Percentiles rank a stretch among this genome's conserved stretches.
phyloP scores from a whole-genome alignment of 2,113 vertebrate species.

The Synodontis membranacea region DNA sequence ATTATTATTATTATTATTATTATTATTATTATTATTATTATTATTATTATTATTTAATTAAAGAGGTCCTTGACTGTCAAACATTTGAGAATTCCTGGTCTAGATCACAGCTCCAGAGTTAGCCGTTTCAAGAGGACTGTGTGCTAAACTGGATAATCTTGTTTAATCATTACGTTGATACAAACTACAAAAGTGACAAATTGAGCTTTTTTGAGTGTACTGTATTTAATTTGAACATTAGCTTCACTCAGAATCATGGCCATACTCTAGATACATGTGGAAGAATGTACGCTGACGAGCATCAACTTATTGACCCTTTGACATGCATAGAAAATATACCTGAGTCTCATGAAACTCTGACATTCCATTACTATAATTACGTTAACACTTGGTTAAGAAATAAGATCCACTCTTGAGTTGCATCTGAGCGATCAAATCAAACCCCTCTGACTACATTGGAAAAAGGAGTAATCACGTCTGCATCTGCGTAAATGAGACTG shows the following conservation, averaged over 20 bases:
- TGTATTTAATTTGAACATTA: neutral
- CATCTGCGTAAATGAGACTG: conserved; percentile 19
- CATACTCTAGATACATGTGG: neutral
- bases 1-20: too few relatives aligned
- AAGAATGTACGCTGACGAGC: neutral
- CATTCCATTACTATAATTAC: neutral
- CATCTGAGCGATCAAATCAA: neutral
- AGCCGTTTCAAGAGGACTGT: neutral
- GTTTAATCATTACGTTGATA: neutral
- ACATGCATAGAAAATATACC: neutral
- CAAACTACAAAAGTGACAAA: neutral
- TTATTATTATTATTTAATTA: too few relatives aligned
- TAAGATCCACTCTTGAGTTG: neutral
- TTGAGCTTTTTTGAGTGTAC: neutral
- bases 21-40: too few relatives aligned
- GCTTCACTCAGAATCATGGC: neutral
- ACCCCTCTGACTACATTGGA: neutral
- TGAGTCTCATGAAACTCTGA: neutral
- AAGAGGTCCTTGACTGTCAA: neutral
- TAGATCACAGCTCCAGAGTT: neutral
- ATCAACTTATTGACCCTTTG: neutral
- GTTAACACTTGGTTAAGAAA: neutral
- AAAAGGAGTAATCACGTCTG: neutral
- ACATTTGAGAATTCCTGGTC: neutral
- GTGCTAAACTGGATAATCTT: neutral